Conservation (phyloP, 2,113 vertebrate species). For the Cisticola juncidis region DNA sequence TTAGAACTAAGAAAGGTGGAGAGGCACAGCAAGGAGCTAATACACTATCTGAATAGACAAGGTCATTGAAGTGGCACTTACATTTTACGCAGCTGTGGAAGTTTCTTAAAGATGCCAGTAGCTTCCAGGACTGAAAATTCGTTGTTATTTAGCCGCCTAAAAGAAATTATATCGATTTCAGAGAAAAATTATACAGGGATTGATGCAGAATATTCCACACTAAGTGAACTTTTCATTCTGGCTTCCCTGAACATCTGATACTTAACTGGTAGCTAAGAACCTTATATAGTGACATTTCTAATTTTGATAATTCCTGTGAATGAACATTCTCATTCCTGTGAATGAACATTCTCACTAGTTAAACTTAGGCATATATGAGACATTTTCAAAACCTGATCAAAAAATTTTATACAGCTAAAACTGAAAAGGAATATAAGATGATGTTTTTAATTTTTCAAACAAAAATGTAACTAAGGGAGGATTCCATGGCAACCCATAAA, state of each 20-base stretch:
- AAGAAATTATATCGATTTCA: constrained; percentile 5
- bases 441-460: not conserved
- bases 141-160: constrained; percentile 95
- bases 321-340: not conserved
- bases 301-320: not conserved
- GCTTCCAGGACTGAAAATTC: constrained; percentile 96
- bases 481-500: constrained; percentile 14
- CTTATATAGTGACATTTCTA: not conserved
- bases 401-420: not conserved
- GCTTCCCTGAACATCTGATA: not conserved
- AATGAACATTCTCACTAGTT: not conserved
- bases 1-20: not conserved
- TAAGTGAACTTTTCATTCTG: not conserved
- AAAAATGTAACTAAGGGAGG: not conserved
- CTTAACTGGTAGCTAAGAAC: not conserved
- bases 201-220: not conserved
- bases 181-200: not conserved
- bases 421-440: not conserved
- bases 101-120: constrained; percentile 96
- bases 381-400: not conserved
- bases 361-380: not conserved
- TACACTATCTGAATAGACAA: not conserved
- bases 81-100: constrained; percentile 97
- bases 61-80: constrained; percentile 72
- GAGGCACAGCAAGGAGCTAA: not conserved